phyloP scores from a whole-genome alignment of 2,888 invertebrate genomes.

The Anodontia alba region DNA sequence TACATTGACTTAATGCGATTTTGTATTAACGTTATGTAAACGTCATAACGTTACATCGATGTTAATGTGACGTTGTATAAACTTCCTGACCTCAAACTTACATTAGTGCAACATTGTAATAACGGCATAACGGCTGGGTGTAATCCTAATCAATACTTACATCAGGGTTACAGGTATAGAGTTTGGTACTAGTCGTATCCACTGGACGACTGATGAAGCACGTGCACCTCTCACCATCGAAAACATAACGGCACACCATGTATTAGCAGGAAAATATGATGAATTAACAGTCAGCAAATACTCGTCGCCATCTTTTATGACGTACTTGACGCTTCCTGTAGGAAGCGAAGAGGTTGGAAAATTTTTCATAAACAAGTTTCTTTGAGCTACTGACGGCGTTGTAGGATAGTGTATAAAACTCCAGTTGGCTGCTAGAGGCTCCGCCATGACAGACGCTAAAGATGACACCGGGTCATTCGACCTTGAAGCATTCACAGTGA shows the following conservation, averaged over 20 bases:
- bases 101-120: no score
- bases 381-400: neutral
- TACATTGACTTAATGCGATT: no score
- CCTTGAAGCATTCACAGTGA: conserved; percentile 35
- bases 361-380: neutral
- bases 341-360: conserved; percentile 27
- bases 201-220: conserved; percentile 42
- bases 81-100: no score
- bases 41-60: no score
- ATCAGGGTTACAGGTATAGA: conserved; percentile 32
- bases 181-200: conserved; percentile 20
- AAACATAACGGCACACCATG: conserved; percentile 34
- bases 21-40: no score
- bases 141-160: no score
- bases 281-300: conserved; percentile 37
- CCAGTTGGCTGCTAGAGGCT: conserved; percentile 29
- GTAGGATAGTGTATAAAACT: conserved; percentile 22
- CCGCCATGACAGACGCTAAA: conserved; percentile 2
- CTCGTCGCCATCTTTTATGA: conserved; percentile 29
- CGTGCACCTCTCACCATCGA: conserved; percentile 29
- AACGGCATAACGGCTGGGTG: no score
- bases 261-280: conserved; percentile 20
- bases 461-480: conserved; percentile 38
- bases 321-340: neutral
- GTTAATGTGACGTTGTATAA: no score